Conservation (phyloP, 1,140 invertebrate species). For the Euwallacea similis region DNA sequence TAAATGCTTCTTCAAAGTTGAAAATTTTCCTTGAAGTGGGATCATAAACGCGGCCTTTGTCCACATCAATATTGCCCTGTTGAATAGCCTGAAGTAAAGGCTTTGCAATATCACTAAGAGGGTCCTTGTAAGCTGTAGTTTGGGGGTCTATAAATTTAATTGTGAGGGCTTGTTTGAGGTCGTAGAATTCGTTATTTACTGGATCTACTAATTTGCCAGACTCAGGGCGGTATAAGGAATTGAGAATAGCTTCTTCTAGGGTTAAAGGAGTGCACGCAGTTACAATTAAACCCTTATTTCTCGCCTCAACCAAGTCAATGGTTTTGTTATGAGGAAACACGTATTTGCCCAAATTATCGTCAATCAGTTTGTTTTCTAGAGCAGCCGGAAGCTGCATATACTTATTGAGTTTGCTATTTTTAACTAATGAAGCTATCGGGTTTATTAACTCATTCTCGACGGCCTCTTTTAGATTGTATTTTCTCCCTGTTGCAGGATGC, state of each 20-base stretch:
- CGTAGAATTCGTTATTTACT: constrained; percentile 66
- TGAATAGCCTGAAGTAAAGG: constrained; percentile 74
- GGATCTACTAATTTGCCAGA: constrained; percentile 81
- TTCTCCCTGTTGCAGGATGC: constrained; percentile 78
- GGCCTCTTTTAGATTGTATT: constrained; percentile 77
- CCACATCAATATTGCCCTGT: constrained; percentile 76
- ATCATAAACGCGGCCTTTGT: constrained; percentile 76
- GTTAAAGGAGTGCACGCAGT: constrained; percentile 69
- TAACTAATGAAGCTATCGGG: constrained; percentile 76
- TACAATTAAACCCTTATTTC: constrained; percentile 72
- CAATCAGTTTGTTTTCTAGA: constrained; percentile 70
- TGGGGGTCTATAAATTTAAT: constrained; percentile 74
- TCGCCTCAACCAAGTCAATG: constrained; percentile 72
- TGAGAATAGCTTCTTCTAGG: constrained; percentile 77
- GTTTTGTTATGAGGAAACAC: constrained; percentile 63
- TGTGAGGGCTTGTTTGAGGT: constrained; percentile 72
- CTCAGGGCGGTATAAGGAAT: constrained; percentile 73
- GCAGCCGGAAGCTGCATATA: constrained; percentile 77
- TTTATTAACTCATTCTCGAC: constrained; percentile 80
- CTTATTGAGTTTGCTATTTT: constrained; percentile 68
- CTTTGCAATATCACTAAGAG: constrained; percentile 70
- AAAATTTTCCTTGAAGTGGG: constrained; percentile 72
- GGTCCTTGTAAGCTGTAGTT: constrained; percentile 77
- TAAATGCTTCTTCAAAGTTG: constrained; percentile 73
- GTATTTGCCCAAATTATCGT: constrained; percentile 72